These are phyloP conservation scores for Delphinus delphis DNA, from an alignment of 2,113 vertebrate genomes.

Conservation along the genomic window DNA sequence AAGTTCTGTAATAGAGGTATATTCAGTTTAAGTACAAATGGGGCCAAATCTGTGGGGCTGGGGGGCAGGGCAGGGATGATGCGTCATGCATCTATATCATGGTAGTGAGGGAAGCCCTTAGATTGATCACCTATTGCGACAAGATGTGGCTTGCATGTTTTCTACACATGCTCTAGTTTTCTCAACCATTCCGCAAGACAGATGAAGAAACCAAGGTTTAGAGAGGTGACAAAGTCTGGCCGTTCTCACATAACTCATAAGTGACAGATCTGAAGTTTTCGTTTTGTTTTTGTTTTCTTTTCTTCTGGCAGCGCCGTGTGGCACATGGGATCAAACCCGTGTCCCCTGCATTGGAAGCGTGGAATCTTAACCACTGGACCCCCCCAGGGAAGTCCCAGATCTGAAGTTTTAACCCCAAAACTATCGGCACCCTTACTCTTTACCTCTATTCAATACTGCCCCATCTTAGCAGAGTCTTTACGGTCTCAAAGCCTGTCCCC, in stretches of 20 bases:
- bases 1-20: background rate
- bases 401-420: background rate
- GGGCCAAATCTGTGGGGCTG: background rate
- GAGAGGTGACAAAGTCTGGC: background rate
- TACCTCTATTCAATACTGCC: background rate
- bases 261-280: background rate
- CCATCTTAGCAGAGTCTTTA: background rate
- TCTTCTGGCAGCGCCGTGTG: too few relatives aligned
- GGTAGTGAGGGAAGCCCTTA: background rate
- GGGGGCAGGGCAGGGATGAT: background rate
- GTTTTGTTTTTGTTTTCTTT: too few relatives aligned
- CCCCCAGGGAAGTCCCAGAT: background rate
- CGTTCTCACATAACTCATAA: background rate
- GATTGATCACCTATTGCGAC: background rate
- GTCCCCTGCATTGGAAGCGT: background rate
- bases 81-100: fast-evolving
- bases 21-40: background rate
- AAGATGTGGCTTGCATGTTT: background rate
- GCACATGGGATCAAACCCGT: background rate
- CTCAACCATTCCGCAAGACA: background rate
- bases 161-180: background rate
- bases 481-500: background rate
- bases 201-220: background rate
- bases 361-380: background rate
- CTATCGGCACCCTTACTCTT: background rate